Conservation (phyloP, 1,140 invertebrate species). For the Bombus sylvicola region DNA sequence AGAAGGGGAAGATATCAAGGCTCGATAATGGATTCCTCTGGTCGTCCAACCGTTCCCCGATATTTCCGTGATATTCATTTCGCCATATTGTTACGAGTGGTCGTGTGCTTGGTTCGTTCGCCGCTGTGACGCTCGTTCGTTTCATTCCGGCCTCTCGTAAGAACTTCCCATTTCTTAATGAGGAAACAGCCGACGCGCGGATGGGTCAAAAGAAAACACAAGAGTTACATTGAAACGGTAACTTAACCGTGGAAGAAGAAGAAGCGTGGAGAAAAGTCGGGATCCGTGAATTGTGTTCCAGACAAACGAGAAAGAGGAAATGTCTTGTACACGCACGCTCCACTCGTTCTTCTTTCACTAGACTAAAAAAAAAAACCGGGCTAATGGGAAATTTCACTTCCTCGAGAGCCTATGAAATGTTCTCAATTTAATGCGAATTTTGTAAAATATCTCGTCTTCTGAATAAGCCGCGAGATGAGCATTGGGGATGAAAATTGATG, state of each 20-base stretch:
- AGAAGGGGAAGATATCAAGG: slow-evolving; percentile 13
- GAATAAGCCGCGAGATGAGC: too few relatives aligned
- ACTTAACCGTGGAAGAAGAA: slow-evolving; percentile 14
- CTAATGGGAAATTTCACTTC: not conserved
- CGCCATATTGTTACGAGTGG: slow-evolving; percentile 40
- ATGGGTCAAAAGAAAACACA: slow-evolving; percentile 7
- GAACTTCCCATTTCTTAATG: slow-evolving; percentile 44
- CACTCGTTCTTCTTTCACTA: not conserved
- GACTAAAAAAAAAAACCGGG: not conserved
- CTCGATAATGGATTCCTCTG: slow-evolving; percentile 42
- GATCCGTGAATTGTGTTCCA: slow-evolving; percentile 1
- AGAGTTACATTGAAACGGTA: slow-evolving; percentile 29
- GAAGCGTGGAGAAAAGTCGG: not conserved
- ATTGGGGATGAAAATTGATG: too few relatives aligned
- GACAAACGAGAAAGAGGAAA: not conserved
- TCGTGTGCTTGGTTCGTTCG: not conserved
- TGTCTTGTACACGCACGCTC: too few relatives aligned
- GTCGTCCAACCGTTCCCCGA: slow-evolving; percentile 25
- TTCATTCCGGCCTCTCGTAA: slow-evolving; percentile 11
- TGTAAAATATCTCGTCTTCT: too few relatives aligned
- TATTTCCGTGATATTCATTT: slow-evolving; percentile 35
- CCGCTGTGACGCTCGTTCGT: not conserved
- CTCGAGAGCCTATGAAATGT: not conserved
- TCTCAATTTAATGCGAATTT: not conserved
- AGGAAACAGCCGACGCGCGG: slow-evolving; percentile 34